phyloP scores from a whole-genome alignment of 2,113 vertebrate genomes.

The Telmatochromis sp. region DNA sequence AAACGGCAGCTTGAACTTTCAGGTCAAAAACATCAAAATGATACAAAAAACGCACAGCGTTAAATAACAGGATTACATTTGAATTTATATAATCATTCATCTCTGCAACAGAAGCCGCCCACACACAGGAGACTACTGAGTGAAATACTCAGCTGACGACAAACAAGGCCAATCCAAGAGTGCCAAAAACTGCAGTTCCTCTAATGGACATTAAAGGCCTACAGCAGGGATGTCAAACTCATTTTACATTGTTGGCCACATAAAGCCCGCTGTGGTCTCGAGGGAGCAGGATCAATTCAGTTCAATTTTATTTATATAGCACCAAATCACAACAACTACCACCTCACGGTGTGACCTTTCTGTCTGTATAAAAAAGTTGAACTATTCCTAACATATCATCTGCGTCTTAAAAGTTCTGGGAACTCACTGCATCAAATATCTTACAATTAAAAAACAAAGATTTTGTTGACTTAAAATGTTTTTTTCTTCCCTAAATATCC shows the following conservation, averaged over 20 bases:
- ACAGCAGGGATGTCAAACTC: background rate
- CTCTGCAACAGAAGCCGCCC: background rate
- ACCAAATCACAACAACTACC: background rate
- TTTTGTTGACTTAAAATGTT: background rate
- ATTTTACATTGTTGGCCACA: background rate
- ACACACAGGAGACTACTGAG: background rate
- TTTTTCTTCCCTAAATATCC: background rate
- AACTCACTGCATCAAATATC: background rate
- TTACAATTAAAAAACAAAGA: background rate
- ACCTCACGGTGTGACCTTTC: background rate
- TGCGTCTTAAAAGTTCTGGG: background rate
- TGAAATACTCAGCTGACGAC: background rate
- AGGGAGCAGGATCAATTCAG: background rate
- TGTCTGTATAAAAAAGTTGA: background rate
- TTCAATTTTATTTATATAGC: background rate
- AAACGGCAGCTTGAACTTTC: background rate
- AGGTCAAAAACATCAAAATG: background rate
- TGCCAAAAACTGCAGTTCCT: background rate
- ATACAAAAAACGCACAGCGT: background rate
- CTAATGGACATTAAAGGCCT: background rate
- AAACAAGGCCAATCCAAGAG: background rate
- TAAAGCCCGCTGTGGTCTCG: background rate
- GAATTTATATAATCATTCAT: background rate
- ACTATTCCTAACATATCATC: background rate
- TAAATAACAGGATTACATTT: background rate